A percentile compares a stretch with the other conserved stretches of the same genome.
phyloP scores from a whole-genome alignment of 2,797 vertebrate species.

The Smutsia temminckii region DNA sequence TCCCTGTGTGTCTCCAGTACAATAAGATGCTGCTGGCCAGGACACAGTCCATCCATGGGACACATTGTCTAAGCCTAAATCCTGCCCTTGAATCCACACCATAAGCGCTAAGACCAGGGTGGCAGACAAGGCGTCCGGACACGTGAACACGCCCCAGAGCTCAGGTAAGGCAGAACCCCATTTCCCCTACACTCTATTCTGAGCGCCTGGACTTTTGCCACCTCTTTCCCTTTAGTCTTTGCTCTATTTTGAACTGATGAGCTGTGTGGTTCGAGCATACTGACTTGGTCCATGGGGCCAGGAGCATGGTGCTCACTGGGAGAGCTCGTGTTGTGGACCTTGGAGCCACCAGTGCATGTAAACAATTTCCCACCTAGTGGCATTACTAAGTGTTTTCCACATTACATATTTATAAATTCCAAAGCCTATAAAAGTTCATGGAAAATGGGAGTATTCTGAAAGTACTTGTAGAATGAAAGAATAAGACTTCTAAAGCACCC shows the following conservation, averaged over 20 bases:
- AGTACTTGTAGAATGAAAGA: neutral
- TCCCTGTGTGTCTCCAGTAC: neutral
- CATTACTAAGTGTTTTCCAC: neutral
- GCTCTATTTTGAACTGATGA: neutral
- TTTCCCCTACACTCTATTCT: neutral
- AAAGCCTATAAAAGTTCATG: neutral
- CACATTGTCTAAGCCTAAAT: neutral
- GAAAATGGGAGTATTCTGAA: neutral
- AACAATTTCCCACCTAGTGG: neutral
- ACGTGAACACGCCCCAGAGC: rapidly evolving
- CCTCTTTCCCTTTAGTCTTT: neutral
- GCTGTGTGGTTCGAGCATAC: neutral
- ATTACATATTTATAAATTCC: neutral
- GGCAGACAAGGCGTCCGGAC: neutral
- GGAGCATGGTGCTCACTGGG: neutral
- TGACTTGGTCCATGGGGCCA: neutral
- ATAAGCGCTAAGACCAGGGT: rapidly evolving
- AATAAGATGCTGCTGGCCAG: neutral
- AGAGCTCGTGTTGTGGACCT: neutral
- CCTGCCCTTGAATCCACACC: too few species aligned
- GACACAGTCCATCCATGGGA: neutral
- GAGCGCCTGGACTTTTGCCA: neutral
- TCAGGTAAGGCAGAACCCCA: neutral
- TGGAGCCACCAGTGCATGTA: neutral
- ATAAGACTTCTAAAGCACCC: neutral